Evolutionary conservation across 2,797 vertebrate species (phyloP).

Genomic region (Toxotes lorentzi): DNA sequence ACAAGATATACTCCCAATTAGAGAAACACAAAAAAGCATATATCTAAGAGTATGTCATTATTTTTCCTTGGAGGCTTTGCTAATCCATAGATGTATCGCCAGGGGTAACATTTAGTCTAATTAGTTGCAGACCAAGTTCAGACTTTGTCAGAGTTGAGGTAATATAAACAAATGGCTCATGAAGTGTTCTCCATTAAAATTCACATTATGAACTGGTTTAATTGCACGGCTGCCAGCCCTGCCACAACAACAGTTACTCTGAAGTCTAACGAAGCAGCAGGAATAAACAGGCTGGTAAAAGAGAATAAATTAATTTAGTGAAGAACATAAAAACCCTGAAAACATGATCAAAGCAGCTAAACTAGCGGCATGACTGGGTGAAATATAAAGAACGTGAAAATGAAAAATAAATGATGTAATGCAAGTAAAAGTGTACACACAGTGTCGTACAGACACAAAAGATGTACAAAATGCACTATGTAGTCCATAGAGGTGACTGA

Average conservation of each 20-base stretch:
- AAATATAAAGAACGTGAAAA: conserved; percentile 17
- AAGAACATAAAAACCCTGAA: conserved; percentile 9
- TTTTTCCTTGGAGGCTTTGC: conserved; percentile 42
- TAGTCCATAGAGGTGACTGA: neutral
- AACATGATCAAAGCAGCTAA: conserved; percentile 28
- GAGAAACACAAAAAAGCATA: conserved; percentile 72
- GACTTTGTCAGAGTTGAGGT: conserved; percentile 68
- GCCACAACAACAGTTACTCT: conserved; percentile 38
- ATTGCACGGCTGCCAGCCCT: conserved; percentile 33
- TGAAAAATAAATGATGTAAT: conserved; percentile 12
- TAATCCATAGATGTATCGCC: conserved; percentile 58
- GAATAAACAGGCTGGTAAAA: conserved; percentile 33
- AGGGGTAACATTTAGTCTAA: conserved; percentile 56
- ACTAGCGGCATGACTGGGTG: neutral
- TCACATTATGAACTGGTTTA: conserved; percentile 49
- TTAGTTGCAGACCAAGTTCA: conserved; percentile 59
- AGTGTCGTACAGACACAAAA: neutral
- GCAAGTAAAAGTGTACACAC: neutral
- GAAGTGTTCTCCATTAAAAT: conserved; percentile 64
- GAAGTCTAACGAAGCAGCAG: conserved; percentile 38
- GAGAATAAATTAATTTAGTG: conserved; percentile 20
- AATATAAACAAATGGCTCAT: conserved; percentile 75
- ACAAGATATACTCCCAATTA: conserved; percentile 73
- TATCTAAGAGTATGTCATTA: conserved; percentile 66
- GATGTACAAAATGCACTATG: neutral